phyloP scores from a whole-genome alignment of 2,888 invertebrate species.

The Caenorhabditis sp. region DNA sequence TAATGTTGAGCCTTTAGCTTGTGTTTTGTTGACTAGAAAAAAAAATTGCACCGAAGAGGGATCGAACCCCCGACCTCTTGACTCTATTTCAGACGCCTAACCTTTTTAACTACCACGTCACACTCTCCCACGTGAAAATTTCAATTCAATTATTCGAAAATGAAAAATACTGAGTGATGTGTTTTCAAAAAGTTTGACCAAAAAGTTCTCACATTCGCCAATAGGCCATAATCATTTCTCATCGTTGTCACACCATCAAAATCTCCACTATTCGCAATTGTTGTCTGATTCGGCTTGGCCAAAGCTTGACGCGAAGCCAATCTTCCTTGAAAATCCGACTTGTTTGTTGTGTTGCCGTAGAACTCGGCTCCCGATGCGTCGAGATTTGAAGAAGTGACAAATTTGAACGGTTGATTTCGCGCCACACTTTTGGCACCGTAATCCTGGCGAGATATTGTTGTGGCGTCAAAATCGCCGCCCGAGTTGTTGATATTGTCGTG shows the following conservation, averaged over 20 bases:
- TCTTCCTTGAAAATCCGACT: conserved; percentile 30
- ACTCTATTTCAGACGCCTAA: too few species aligned
- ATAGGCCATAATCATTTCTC: conserved; percentile 40
- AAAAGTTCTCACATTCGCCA: conserved; percentile 28
- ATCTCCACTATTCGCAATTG: conserved; percentile 34
- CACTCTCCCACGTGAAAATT: too few species aligned
- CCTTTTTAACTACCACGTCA: too few species aligned
- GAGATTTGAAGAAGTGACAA: conserved; percentile 12
- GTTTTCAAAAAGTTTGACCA: too few species aligned
- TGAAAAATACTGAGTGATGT: too few species aligned
- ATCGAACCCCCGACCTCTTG: too few species aligned
- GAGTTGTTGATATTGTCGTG: conserved; percentile 18
- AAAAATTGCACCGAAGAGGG: too few species aligned
- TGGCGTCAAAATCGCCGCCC: conserved; percentile 42
- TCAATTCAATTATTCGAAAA: too few species aligned
- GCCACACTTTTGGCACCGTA: conserved; percentile 29
- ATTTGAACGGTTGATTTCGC: conserved; percentile 35
- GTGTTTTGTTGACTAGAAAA: too few species aligned
- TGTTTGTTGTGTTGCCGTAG: conserved; percentile 29
- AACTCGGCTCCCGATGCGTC: conserved; percentile 24
- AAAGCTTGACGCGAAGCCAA: conserved; percentile 19
- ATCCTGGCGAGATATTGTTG: conserved; percentile 42
- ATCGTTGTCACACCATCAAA: conserved; percentile 49
- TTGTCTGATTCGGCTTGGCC: conserved; percentile 28
- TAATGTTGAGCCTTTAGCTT: too few species aligned